Percentiles rank a stretch among this genome's conserved stretches.
These are phyloP conservation scores for Apocrypta bakeri DNA, from an alignment of 1,140 invertebrate species.

Conservation along the genomic window DNA sequence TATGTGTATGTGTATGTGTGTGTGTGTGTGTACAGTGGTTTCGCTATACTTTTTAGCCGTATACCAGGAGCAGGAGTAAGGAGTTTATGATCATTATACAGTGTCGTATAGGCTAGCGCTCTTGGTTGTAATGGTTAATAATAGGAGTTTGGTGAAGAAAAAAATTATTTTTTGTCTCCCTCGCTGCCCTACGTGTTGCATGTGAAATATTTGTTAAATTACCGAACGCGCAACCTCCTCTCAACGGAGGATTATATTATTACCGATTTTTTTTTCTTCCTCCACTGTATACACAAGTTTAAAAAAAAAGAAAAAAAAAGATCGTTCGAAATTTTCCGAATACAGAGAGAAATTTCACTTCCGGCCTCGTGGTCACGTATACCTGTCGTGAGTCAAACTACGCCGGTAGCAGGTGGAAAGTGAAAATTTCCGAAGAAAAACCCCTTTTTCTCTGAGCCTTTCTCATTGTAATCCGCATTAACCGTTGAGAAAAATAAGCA, in stretches of 20 bases:
- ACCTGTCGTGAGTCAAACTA: no score
- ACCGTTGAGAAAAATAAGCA: neutral
- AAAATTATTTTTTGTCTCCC: neutral
- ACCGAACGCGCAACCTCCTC: neutral
- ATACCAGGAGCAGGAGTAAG: neutral
- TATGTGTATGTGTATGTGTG: no score
- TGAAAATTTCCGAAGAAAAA: neutral
- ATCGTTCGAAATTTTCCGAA: no score
- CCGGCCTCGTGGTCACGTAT: no score
- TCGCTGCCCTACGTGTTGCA: neutral
- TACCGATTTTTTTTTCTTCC: neutral
- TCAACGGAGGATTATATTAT: neutral
- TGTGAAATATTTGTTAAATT: slow-evolving; percentile 2
- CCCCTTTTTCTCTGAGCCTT: no score
- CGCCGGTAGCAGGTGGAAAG: neutral
- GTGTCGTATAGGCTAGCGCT: neutral
- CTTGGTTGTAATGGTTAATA: neutral
- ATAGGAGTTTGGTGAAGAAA: neutral
- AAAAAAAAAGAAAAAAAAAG: no score
- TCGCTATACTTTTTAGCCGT: neutral
- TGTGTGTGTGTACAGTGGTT: neutral
- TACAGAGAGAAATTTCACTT: no score
- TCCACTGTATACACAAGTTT: no score
- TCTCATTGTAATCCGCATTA: neutral
- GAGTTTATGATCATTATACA: slow-evolving; percentile 16